Conservation (phyloP, 2,888 invertebrate genomes). For the Sinohyriopsis cumingii region DNA sequence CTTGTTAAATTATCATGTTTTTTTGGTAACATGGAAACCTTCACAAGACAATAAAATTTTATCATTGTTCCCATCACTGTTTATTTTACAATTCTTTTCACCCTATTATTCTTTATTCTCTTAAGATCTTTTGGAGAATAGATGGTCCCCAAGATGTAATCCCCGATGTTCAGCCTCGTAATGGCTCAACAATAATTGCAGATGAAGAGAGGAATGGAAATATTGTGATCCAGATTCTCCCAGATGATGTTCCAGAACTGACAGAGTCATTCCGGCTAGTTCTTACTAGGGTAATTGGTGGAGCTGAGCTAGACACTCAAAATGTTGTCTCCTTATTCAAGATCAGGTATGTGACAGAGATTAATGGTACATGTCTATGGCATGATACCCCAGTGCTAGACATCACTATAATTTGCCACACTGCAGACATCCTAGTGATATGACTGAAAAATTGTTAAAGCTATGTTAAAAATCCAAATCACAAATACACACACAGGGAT, state of each 20-base stretch:
- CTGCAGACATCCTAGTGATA: no score
- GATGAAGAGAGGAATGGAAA: constrained; percentile 47
- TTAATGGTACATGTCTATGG: no score
- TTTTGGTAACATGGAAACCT: no score
- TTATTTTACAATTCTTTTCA: background rate
- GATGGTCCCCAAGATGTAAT: constrained; percentile 37
- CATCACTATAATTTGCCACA: no score
- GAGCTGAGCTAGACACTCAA: constrained; percentile 62
- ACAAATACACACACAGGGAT: no score
- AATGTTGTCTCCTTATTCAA: constrained; percentile 55
- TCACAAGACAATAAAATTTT: background rate
- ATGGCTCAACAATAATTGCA: constrained; percentile 53
- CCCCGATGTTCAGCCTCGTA: constrained; percentile 55
- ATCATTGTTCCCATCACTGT: no score
- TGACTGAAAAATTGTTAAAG: no score
- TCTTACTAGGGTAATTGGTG: constrained; percentile 61
- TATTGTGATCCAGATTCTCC: constrained; percentile 59
- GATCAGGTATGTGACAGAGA: constrained; percentile 50
- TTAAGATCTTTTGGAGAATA: constrained; percentile 63
- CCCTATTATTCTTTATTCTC: background rate
- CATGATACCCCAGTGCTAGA: no score
- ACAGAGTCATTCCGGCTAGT: constrained; percentile 58
- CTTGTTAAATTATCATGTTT: no score
- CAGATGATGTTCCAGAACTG: constrained; percentile 65
- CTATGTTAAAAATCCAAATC: no score